Evolutionary conservation across 2,888 invertebrate genomes (phyloP), one percentile per base, ranked within the genome.

Genomic region (Agrochola lota): DNA sequence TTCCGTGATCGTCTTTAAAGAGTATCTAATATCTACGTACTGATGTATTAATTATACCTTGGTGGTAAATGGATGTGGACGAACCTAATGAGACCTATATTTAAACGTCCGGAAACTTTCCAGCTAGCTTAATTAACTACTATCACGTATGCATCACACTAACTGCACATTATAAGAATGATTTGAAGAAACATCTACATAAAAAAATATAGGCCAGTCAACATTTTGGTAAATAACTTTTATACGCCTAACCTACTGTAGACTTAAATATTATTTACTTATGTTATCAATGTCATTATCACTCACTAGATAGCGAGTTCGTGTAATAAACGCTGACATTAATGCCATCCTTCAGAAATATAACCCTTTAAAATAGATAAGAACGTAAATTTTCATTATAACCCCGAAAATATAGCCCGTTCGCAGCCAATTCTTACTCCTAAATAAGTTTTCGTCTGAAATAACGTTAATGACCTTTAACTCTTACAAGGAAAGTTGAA

Each of bases 211-310:
- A 64, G 73, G 68, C 23, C 49, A 78, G 70, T 43, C 40, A 60
- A 83, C 35, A 83, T 73, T 64, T 17, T n/a, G n/a, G 66, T 80
- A 76, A 86, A 81, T 64, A 78, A 67, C 23, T 71, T 71, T 71
- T 72, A 62, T 74, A 66, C 72, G 64, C 49, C 49, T 87, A 69
- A 75, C 71, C 78, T 81, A 77, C 73, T 78, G 71, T 67, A 60
- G 70, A 71, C 46, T 68, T n/a, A 60, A 78, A 72, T 76, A 63
- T 72, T 79, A 74, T 87, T 85, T 88, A 80, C 77, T 66, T 66
- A 55, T 57, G 78, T 85, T 89, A 88, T 88, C 84, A 89, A 87
- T 87, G 89, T 87, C 86, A 89, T 89, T 87, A 87, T 89, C 89
- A 87, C 85, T 74, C 72, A 74, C 78, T 77, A 69, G 79, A 85